Evolutionary conservation across 2,888 invertebrate genomes (phyloP).

Genomic region (Trichopria drosophilae): DNA sequence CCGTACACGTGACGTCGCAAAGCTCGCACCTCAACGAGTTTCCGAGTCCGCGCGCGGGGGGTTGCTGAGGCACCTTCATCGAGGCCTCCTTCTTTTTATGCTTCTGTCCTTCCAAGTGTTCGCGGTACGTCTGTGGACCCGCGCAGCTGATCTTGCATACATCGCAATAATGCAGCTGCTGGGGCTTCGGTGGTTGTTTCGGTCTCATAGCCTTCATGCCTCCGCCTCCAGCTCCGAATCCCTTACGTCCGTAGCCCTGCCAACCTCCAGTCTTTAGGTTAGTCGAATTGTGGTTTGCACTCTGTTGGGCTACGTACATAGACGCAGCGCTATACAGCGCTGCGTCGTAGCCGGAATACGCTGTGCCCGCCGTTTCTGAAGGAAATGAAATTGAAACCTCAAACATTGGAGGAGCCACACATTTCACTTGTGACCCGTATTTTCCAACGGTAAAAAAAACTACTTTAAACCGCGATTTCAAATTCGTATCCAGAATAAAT

Average conservation of each 20-base stretch:
- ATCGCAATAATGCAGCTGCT: conserved; percentile 96
- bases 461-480: too few relatives aligned
- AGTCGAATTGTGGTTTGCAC: conserved; percentile 59
- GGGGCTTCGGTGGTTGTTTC: conserved; percentile 85
- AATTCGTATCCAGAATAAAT: too few relatives aligned
- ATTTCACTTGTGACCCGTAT: too few relatives aligned
- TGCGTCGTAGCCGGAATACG: conserved; percentile 88
- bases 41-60: conserved; percentile 63
- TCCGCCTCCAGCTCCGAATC: conserved; percentile 58
- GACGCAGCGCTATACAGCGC: conserved; percentile 94
- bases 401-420: conserved; percentile 51
- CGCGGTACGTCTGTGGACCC: conserved; percentile 90
- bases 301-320: conserved; percentile 84
- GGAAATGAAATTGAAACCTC: conserved; percentile 57
- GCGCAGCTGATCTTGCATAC: conserved; percentile 98
- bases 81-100: conserved; percentile 98
- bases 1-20: conserved; percentile 98
- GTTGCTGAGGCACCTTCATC: conserved; percentile 67
- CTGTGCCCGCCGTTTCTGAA: conserved; percentile 67
- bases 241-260: conserved; percentile 67
- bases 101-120: conserved; percentile 97
- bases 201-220: conserved; percentile 67
- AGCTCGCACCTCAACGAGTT: conserved; percentile 89
- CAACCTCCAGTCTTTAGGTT: conserved; percentile 62
- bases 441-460: too few relatives aligned